Percentiles rank a stretch among this genome's conserved stretches.
Evolutionary conservation across 2,797 vertebrate species (phyloP).

Genomic region (Gouania willdenowi): DNA sequence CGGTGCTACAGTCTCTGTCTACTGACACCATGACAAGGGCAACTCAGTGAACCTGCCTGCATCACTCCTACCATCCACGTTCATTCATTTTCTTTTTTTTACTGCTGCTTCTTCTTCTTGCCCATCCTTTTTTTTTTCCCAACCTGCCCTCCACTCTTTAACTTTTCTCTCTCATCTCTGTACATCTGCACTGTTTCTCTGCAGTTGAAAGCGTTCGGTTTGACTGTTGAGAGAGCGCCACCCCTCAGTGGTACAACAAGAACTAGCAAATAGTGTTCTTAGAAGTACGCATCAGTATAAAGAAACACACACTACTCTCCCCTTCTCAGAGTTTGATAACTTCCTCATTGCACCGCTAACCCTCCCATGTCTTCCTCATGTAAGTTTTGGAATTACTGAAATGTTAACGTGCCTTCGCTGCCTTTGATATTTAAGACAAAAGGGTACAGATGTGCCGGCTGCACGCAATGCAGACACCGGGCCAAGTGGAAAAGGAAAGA

Average conservation of each 20-base stretch:
- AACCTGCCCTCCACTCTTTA: slow-evolving; percentile 16
- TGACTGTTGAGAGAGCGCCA: slow-evolving; percentile 71
- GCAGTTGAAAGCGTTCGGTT: slow-evolving; percentile 84
- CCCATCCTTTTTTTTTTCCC: slow-evolving; percentile 4
- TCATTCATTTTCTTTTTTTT: slow-evolving; percentile 50
- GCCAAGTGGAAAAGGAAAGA: slow-evolving; percentile 81
- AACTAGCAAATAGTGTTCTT: slow-evolving; percentile 68
- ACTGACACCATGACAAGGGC: slow-evolving; percentile 71
- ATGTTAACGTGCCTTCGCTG: slow-evolving; percentile 90
- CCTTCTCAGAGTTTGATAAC: slow-evolving; percentile 72
- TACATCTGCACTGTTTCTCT: slow-evolving; percentile 44
- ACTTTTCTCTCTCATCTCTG: slow-evolving; percentile 55
- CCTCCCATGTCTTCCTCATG: slow-evolving; percentile 81
- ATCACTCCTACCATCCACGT: slow-evolving; percentile 67
- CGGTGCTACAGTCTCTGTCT: slow-evolving; percentile 68
- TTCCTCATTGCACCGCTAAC: slow-evolving; percentile 80
- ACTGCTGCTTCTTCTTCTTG: slow-evolving; percentile 54
- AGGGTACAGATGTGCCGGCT: slow-evolving; percentile 79
- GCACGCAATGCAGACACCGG: slow-evolving; percentile 49
- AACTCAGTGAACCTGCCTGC: slow-evolving; percentile 73
- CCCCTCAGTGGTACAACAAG: slow-evolving; percentile 74
- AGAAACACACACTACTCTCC: slow-evolving; percentile 44
- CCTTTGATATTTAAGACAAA: slow-evolving; percentile 99
- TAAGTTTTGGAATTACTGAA: slow-evolving; percentile 95
- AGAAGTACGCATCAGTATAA: slow-evolving; percentile 56